These are phyloP conservation scores for Hydrophis major DNA, from an alignment of 2,797 vertebrate genomes.

Conservation along the genomic window DNA sequence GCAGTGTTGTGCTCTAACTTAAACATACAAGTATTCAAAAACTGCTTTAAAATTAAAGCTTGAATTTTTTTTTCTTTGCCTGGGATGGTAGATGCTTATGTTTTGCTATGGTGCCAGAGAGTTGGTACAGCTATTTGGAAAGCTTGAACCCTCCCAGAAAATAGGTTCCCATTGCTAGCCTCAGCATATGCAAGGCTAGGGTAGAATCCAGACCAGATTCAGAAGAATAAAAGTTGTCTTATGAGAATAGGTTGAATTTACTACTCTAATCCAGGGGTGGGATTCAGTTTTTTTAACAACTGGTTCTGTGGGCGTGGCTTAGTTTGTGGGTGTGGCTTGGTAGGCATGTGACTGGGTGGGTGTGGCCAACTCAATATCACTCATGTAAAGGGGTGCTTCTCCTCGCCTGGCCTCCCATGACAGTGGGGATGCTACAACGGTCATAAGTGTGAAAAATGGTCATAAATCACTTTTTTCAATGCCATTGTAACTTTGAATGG, in stretches of 20 bases:
- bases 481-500: too few species aligned
- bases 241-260: background rate
- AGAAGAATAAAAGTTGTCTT: background rate
- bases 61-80: background rate
- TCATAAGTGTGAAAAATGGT: too few species aligned
- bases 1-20: background rate
- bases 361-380: too few species aligned
- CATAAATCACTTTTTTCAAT: too few species aligned
- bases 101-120: background rate
- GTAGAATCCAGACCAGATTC: background rate
- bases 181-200: background rate
- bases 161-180: background rate
- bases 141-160: background rate
- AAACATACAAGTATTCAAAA: background rate
- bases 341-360: too few species aligned
- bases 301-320: too few species aligned
- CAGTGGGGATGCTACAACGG: too few species aligned
- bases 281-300: too few species aligned
- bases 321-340: too few species aligned
- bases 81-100: background rate
- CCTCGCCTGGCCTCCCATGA: too few species aligned
- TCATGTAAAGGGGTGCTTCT: too few species aligned
- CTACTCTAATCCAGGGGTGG: background rate
- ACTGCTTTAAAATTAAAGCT: background rate
- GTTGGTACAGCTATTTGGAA: background rate